Evolutionary conservation across 2,113 vertebrate genomes (phyloP).

Genomic region (Sander vitreus): DNA sequence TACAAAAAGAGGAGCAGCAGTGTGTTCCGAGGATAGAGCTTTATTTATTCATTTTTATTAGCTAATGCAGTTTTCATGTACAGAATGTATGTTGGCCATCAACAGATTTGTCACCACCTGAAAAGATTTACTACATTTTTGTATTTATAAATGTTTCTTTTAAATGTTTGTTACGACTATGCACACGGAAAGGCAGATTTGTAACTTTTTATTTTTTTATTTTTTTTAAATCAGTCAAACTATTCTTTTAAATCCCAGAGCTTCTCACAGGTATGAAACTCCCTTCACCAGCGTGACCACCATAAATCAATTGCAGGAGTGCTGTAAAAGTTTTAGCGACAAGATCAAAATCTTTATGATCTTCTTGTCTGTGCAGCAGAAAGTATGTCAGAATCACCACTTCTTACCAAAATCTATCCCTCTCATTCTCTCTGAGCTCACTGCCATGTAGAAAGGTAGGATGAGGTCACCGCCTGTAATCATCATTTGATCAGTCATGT

Average conservation of each 20-base stretch:
- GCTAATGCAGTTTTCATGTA: not conserved
- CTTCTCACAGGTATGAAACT: not conserved
- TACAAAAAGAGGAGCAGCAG: not conserved
- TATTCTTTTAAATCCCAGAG: not conserved
- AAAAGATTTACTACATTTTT: too few species aligned
- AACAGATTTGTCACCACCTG: too few species aligned
- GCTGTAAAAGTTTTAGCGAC: not conserved
- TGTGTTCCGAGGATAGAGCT: not conserved
- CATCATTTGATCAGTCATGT: conserved; percentile 1
- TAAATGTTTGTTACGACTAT: too few species aligned
- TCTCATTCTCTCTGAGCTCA: conserved; percentile 2
- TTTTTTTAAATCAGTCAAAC: not conserved
- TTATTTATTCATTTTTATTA: not conserved
- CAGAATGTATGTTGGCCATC: not conserved
- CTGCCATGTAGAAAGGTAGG: not conserved
- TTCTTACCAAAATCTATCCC: not conserved
- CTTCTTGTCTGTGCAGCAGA: not conserved
- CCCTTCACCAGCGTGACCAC: not conserved
- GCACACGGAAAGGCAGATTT: too few species aligned
- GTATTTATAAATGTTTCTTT: too few species aligned
- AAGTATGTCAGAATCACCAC: not conserved
- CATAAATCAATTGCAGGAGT: not conserved
- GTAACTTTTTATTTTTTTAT: too few species aligned
- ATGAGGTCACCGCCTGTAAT: conserved; percentile 25
- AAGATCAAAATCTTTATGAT: not conserved